A percentile compares a stretch with the other conserved stretches of the same genome.
Conservation (phyloP, 2,797 vertebrate genomes). For the Pangasius sanitwongsei region DNA sequence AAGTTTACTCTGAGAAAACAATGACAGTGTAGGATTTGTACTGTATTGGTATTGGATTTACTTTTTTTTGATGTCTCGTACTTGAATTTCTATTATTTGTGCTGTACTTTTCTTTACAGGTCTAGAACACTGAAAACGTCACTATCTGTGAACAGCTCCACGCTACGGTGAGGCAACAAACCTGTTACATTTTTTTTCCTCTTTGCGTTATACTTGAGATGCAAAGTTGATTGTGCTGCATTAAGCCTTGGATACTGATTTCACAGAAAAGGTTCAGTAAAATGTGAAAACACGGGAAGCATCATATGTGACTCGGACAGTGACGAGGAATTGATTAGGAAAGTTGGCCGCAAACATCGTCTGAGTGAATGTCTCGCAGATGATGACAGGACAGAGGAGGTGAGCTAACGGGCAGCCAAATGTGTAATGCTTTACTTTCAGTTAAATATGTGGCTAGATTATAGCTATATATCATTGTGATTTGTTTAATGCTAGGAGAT, state of each 20-base stretch:
- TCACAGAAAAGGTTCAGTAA: conserved; percentile 83
- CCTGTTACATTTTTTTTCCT: not conserved
- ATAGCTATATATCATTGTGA: not conserved
- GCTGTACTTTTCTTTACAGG: conserved; percentile 67
- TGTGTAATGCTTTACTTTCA: not conserved
- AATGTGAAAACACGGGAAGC: conserved; percentile 74
- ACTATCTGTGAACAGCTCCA: conserved; percentile 84
- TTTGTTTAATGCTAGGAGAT: not conserved
- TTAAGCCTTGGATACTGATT: not conserved
- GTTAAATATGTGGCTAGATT: not conserved
- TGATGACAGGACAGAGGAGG: conserved; percentile 76
- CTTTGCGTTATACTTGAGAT: not conserved
- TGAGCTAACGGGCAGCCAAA: conserved; percentile 16
- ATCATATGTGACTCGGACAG: conserved; percentile 87
- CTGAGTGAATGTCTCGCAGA: conserved; percentile 76
- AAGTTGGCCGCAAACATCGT: conserved; percentile 78
- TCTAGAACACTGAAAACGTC: conserved; percentile 90
- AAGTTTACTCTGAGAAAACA: not conserved
- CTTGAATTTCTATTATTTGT: not conserved
- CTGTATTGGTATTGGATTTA: not conserved
- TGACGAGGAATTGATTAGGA: conserved; percentile 87
- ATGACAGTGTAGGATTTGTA: not conserved
- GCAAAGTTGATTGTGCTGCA: not conserved
- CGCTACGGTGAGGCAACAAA: conserved; percentile 66
- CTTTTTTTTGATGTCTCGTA: not conserved